Base-by-base conservation (phyloP, 2,797 vertebrate genomes). In the Micromesistius poutassou region DNA sequence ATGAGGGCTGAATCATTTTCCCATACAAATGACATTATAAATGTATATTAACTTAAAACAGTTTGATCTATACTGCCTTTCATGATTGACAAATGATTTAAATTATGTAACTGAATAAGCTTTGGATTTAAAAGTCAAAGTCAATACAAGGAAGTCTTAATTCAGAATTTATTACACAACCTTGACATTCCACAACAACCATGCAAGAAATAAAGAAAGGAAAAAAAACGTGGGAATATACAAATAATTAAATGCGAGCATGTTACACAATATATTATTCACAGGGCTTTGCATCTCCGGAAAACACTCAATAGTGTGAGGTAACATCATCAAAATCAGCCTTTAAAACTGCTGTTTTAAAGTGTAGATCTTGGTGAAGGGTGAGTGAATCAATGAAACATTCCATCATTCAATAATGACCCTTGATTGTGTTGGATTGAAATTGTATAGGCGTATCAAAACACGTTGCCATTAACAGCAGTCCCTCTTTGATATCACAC, bases 131-230 rank as follows among this genome's bases (percentile, higher is more conserved):
- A 22, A 55, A 62, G 55, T 62, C 25, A n/a, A 62, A 62, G 6
- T 62, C 55, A 62, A 62, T n/a, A n/a, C 55, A 30, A 74, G 36
- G 12, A 30, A 72, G 73, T 77, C 78, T 87, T 77, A 84, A 76
- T 87, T 87, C 86, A 75, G 83, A 83, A 78, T 94, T 93, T 93
- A 94, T 90, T 92, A 89, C 87, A 92, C 89, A 92, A 91, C 83
- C 86, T 89, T 88, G 90, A 94, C 91, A 92, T 89, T 92, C 87
- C 88, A 91, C 86, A 85, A 93, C 91, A 91, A 91, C 86, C 93
- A 93, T 93, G 93, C 93, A 94, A 81, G 86, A 89, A 86, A 88
- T 88, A 87, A 68, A 28, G 62, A 68, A 68, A 68, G 9, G 25
- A 13, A 68, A 25, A 25, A 62, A n/a, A n/a, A 62, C 7, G 3